Base-by-base conservation (phyloP, 2,113 vertebrate species). In the Uria lomvia region DNA sequence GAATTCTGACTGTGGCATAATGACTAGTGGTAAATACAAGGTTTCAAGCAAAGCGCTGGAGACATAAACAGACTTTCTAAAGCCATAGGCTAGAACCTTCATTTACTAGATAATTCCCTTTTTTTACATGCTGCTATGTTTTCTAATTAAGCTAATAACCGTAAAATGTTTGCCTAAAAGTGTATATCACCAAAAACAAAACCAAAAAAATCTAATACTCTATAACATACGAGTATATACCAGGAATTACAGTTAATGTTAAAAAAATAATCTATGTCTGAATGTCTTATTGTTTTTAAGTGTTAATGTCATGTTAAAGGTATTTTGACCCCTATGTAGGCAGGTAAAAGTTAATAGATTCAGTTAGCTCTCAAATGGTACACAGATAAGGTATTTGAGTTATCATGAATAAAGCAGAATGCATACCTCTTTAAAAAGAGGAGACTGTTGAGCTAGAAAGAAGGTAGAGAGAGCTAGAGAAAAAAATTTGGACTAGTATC, bases 401-500 rank as follows among this genome's bases (percentile, higher is more conserved):
- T 71, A 49, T 20, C 19, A 55, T 12, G 26, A 56, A n/a, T 58
- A 59, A 90, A 59, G 15, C 38, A 52, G 34, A 66, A 22, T 18
- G 9, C 17, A 47, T 62, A 8, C 9, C 13, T 53, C 20, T 77
- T 74, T 36, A 49, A 49, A 40, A 73, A 80, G 4, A n/a, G 6
- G 24, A 80, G 17, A 42, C 12, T 32, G 10, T 42, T 68, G 19
- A 65, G 22, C 9, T 73, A 43, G 32, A 29, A 86, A 68, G 53
- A 74, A 80, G 53, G 34, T 36, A 62, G 42, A 60, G 34, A 83
- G 11, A 8, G 12, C 6, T 43, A 23, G 15, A 36, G 9, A 52
- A 68, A 66, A 86, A 53, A 43, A 1, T 1, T 2, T 0, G 5
- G 21, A 8, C 40, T 60, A 43, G 40, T 16, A 9, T 67, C 47